Base-by-base conservation (phyloP, 2,888 invertebrate genomes). In the Pegoplata infirma region DNA sequence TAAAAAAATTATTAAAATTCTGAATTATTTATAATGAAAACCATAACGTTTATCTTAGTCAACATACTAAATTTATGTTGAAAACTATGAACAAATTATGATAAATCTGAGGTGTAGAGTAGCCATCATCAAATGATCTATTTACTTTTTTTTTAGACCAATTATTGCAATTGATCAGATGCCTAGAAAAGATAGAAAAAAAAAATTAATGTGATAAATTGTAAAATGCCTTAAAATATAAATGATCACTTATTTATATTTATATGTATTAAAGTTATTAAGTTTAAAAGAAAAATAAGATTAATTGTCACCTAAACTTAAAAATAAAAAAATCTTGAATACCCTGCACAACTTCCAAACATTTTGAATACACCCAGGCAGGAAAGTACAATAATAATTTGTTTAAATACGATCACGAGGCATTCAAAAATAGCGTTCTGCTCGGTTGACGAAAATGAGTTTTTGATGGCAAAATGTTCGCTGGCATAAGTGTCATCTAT, bases 31-130 rank as follows among this genome's bases (percentile, higher is more conserved):
- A 47, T 75, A 58, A 63, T 75, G 63, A 75, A 68, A 63, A 75
- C 63, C 63, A 75, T 55, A 63, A 28, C 68, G 63, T 69, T 75
- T 63, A 69, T 69, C 21, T 40, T 58, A 49, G 68, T n/a, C n/a
- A n/a, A 49, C 21, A 63, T 10, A 69, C 49, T 69, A 68, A 56
- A 32, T 55, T 69, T 63, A n/a, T 75, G 10, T 44, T 75, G 67
- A 63, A 75, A 75, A 63, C 75, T 75, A 47, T 67, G 59, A 75
- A 75, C 75, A 75, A 75, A 75, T 75, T 75, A 75, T 75, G 75
- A 75, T 68, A 61, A 47, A 75, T 68, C 75, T 47, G 53, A 21
- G 21, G 53, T 40, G 19, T 21, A 4, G 61, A 47, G 47, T 44
- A 55, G 49, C 63, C 32, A 63, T 51, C 23, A 56, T 56, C 56